Evolutionary conservation across 2,113 vertebrate genomes (phyloP), one percentile per base, ranked within the genome.

Genomic region (Kryptolebias marmoratus): DNA sequence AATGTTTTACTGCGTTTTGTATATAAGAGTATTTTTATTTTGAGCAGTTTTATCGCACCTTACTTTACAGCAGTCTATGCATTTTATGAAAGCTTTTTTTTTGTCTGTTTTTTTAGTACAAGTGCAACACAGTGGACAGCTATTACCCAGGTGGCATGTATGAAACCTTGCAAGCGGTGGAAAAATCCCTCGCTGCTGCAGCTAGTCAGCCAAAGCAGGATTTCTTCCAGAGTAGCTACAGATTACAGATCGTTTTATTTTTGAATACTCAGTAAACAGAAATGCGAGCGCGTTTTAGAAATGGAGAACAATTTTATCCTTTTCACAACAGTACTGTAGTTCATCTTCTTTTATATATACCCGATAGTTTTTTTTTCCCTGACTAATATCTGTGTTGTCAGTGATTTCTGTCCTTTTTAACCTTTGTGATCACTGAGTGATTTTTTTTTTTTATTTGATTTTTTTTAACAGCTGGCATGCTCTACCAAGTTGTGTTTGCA

Each of bases 21-120:
- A 90, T 10, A 89, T 87, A 88, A 89, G 87, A 89, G 87, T 87
- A 79, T 87, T 89, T 22, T 91, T 88, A 85, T 89, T 91, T 87
- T 86, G 76, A 87, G 78, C 83, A 88, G 67, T 87, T 86, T 73
- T 74, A 84, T 85, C 87, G 88, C 88, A 90, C 88, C 87, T 90
- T 91, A 88, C 88, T 84, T 88, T 72, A 72, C 80, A 72, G 83
- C 75, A 87, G 83, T 91, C 89, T 89, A 90, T 91, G 90, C 89
- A 92, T 90, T 90, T 90, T 83, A 68, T 81, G 63, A 87, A 71
- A 83, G 71, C 71, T 84, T 28, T 57, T 79, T 85, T 78, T 86
- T 55, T 55, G 53, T 80, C 81, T 85, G 48, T 54, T 49, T 77
- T 85, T 85, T 75, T 87, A 64, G 77, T 79, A 71, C 67, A 53